Percentiles rank a stretch among this genome's conserved stretches.
These are phyloP conservation scores for Plemyria rubiginata DNA, from an alignment of 2,888 invertebrate genomes.

Conservation along the genomic window DNA sequence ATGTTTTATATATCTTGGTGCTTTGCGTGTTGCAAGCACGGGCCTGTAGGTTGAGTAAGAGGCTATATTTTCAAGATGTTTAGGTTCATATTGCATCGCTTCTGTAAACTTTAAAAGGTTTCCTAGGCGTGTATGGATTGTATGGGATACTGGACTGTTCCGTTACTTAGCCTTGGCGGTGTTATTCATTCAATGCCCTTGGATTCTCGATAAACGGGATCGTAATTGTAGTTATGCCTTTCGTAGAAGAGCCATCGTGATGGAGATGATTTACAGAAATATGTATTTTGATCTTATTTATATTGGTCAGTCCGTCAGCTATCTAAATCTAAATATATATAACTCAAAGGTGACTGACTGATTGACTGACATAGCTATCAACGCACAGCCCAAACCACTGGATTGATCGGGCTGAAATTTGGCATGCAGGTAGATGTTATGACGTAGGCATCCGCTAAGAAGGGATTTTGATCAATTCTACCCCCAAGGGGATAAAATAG, in stretches of 20 bases:
- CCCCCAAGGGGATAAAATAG: too few species aligned
- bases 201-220: conserved; percentile 42
- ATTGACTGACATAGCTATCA: too few species aligned
- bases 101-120: conserved; percentile 3
- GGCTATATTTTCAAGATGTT: not conserved
- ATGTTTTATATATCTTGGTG: not conserved
- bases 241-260: conserved; percentile 2
- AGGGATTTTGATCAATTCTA: too few species aligned
- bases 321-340: too few species aligned
- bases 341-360: too few species aligned
- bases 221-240: conserved; percentile 13
- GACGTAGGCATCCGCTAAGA: too few species aligned
- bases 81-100: conserved; percentile 10
- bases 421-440: too few species aligned
- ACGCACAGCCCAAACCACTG: too few species aligned
- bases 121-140: conserved; percentile 18
- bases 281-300: too few species aligned
- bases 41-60: not conserved
- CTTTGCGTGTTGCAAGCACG: not conserved
- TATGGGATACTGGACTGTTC: conserved; percentile 36
- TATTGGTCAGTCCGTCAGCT: too few species aligned
- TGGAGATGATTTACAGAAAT: too few species aligned
- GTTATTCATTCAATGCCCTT: conserved; percentile 14
- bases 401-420: too few species aligned
- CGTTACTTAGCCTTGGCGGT: conserved; percentile 41